These are phyloP conservation scores for Rugalucina vietnamica DNA, from an alignment of 2,888 invertebrate genomes.

Conservation along the genomic window DNA sequence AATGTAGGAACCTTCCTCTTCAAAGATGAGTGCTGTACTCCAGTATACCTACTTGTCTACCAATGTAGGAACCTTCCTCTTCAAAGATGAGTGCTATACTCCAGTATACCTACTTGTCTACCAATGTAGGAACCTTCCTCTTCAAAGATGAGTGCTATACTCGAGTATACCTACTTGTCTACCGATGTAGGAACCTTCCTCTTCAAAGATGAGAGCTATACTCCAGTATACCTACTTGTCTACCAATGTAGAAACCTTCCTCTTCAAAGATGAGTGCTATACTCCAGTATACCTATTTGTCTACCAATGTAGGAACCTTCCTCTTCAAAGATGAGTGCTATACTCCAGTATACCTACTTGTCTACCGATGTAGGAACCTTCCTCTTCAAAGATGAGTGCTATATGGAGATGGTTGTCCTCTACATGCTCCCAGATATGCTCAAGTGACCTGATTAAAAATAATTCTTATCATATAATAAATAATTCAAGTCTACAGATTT, in stretches of 20 bases:
- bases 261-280: conserved; percentile 78
- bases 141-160: conserved; percentile 77
- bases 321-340: conserved; percentile 78
- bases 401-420: conserved; percentile 68
- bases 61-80: conserved; percentile 82
- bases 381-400: conserved; percentile 78
- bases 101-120: conserved; percentile 88
- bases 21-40: conserved; percentile 77
- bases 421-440: conserved; percentile 85
- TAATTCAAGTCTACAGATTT: no score
- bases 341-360: no score
- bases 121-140: conserved; percentile 84
- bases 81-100: conserved; percentile 78
- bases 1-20: conserved; percentile 73
- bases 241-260: conserved; percentile 84
- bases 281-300: no score
- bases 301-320: conserved; percentile 85
- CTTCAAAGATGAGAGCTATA: conserved; percentile 78
- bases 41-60: conserved; percentile 89
- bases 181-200: conserved; percentile 84
- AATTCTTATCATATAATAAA: conserved; percentile 13
- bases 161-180: no score
- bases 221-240: no score
- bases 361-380: conserved; percentile 85
- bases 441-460: conserved; percentile 85